Evolutionary conservation across 2,797 vertebrate species (phyloP).

Genomic region (Acanthopagrus latus): DNA sequence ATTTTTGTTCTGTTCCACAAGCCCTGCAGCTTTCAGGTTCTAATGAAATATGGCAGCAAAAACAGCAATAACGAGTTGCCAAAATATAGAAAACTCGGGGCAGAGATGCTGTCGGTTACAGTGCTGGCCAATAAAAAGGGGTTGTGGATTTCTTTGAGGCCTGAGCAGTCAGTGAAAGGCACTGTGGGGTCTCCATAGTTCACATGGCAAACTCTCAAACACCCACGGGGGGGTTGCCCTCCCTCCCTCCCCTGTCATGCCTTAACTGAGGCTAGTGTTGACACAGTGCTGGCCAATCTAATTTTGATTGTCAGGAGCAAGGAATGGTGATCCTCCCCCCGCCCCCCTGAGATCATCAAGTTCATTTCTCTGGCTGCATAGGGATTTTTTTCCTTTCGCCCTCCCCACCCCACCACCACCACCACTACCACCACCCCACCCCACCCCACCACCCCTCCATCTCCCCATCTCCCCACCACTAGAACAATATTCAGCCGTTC

Average conservation of each 20-base stretch:
- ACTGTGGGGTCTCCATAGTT: constrained; percentile 88
- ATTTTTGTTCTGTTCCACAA: constrained; percentile 13
- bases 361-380: constrained; percentile 87
- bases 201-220: constrained; percentile 87
- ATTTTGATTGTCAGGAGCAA: constrained; percentile 87
- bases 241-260: constrained; percentile 78
- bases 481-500: constrained; percentile 88
- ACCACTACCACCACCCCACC: too few species aligned
- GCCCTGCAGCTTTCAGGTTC: constrained; percentile 1
- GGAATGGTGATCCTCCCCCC: constrained; percentile 81
- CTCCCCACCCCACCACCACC: background rate
- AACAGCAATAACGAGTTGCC: constrained; percentile 52
- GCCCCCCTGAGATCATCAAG: constrained; percentile 87
- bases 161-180: constrained; percentile 87
- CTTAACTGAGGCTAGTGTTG: constrained; percentile 85
- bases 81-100: constrained; percentile 65
- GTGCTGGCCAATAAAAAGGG: constrained; percentile 79
- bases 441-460: constrained; percentile 21
- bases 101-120: constrained; percentile 78
- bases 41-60: constrained; percentile 31
- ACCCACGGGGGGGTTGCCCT: constrained; percentile 77
- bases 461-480: constrained; percentile 80
- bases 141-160: constrained; percentile 83
- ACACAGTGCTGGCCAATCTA: constrained; percentile 88
- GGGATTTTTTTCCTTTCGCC: constrained; percentile 71